phyloP scores from a whole-genome alignment of 2,888 invertebrate genomes.

The Rhagonycha lutea region DNA sequence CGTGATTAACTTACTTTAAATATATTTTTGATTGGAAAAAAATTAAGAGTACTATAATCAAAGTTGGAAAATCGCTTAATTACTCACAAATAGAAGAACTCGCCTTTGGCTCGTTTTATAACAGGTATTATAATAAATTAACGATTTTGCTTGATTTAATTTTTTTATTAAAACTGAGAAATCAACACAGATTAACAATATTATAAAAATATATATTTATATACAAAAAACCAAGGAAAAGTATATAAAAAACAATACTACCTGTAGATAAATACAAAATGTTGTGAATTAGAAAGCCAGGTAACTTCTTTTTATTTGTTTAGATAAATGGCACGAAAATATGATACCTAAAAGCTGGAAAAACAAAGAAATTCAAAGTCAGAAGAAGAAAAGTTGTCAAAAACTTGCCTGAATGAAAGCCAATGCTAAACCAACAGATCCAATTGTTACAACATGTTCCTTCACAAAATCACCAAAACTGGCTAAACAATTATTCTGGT shows the following conservation, averaged over 20 bases:
- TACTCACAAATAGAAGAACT: too few relatives aligned
- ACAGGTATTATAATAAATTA: too few relatives aligned
- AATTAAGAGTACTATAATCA: too few relatives aligned
- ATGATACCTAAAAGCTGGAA: constrained; percentile 83
- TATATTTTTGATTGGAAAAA: too few relatives aligned
- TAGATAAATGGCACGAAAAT: constrained; percentile 89
- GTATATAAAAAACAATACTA: background rate
- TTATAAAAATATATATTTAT: background rate
- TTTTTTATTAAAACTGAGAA: background rate
- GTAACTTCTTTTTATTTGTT: constrained; percentile 69
- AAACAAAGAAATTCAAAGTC: constrained; percentile 27
- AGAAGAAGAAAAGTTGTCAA: constrained; percentile 10
- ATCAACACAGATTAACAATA: background rate
- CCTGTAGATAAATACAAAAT: background rate
- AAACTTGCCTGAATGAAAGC: constrained; percentile 81
- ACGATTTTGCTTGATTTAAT: background rate
- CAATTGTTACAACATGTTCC: constrained; percentile 74
- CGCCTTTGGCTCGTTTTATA: too few relatives aligned
- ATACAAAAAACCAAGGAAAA: background rate
- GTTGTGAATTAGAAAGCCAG: constrained; percentile 27
- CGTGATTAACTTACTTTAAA: too few relatives aligned
- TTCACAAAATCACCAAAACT: constrained; percentile 68
- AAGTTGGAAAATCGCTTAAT: too few relatives aligned
- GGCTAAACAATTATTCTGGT: constrained; percentile 66
- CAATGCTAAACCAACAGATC: constrained; percentile 80